Base-by-base conservation (phyloP, 2,113 vertebrate genomes). In the Hemicordylus capensis region DNA sequence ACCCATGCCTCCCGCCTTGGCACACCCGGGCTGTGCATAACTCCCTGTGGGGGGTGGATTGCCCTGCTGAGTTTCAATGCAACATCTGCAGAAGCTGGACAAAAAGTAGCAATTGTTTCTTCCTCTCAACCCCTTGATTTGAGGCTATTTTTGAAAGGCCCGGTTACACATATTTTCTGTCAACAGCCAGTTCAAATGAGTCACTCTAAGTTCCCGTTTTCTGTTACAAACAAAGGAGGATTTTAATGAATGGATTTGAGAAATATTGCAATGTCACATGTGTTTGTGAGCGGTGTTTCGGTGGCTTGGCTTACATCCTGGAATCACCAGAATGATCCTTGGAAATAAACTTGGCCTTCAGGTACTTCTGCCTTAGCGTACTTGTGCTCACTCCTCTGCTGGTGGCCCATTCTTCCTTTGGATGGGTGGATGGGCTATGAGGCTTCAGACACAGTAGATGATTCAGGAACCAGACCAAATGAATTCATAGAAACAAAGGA, bases 31-130 rank as follows among this genome's bases (percentile, higher is more conserved):
- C 37, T 61, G 77, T 63, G 54, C n/a, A 0, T 7, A 24, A 24
- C 31, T 0, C 42, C 4, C 20, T 0, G 0, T 0, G 24, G 1
- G 0, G 2, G 70, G 11, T 0, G 17, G 0, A 34, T 54, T 59
- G 48, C 24, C 82, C 37, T 66, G 37, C 72, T 44, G 63, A 44
- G 80, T 87, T 77, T 0, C 0, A 51, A 48, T 17, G 39, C 42
- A 24, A 3, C 34, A 83, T 61, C 69, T 77, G 59, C 61, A 76
- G 0, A 63, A 37, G 1, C 9, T 79, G 59, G 73, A 20, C 17
- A 69, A 80, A 48, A 59, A 24, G 66, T 22, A 73, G 46, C 12
- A 2, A 64, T 86, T 22, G 14, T 46, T 87, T 3, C 7, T 80
- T 17, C 34, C 24, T n/a, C 20, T 6, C 10, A 12, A 37, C 22